Evolutionary conservation across 2,797 vertebrate genomes (phyloP).

Genomic region (Rhinoraja longicauda): DNA sequence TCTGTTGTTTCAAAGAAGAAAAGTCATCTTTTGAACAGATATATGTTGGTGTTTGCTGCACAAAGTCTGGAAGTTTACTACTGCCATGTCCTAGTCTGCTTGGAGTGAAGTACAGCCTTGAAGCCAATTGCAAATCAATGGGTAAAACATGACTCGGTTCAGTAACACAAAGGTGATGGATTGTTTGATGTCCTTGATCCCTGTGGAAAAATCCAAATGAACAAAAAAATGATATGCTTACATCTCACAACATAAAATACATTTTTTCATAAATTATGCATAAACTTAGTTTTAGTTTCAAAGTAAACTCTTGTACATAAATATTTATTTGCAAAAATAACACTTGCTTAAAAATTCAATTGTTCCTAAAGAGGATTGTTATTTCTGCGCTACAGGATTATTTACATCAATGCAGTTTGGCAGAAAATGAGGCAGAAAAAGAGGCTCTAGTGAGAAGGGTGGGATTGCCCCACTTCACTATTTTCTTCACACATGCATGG

Average conservation of each 20-base stretch:
- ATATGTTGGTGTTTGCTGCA: slow-evolving; percentile 43
- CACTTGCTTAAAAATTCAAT: no score
- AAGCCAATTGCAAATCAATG: slow-evolving; percentile 53
- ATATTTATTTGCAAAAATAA: neutral
- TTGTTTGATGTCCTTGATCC: slow-evolving; percentile 42
- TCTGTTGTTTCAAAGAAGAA: neutral
- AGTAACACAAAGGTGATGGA: slow-evolving; percentile 53
- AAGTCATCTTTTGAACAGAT: slow-evolving; percentile 36
- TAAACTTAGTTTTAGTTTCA: neutral
- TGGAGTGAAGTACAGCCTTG: slow-evolving; percentile 53
- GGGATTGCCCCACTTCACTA: no score
- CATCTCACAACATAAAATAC: neutral
- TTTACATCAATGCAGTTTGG: no score
- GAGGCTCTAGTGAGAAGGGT: no score
- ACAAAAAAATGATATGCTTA: neutral
- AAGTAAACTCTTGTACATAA: neutral
- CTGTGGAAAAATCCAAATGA: slow-evolving; percentile 45
- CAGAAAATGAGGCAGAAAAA: no score
- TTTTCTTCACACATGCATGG: no score
- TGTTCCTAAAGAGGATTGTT: no score
- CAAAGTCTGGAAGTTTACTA: slow-evolving; percentile 27
- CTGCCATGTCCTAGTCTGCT: slow-evolving; percentile 47
- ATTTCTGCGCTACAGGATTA: no score
- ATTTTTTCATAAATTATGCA: neutral
- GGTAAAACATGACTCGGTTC: slow-evolving; percentile 51